phyloP scores from a whole-genome alignment of 2,888 invertebrate species.

The Vesta saturnalis region DNA sequence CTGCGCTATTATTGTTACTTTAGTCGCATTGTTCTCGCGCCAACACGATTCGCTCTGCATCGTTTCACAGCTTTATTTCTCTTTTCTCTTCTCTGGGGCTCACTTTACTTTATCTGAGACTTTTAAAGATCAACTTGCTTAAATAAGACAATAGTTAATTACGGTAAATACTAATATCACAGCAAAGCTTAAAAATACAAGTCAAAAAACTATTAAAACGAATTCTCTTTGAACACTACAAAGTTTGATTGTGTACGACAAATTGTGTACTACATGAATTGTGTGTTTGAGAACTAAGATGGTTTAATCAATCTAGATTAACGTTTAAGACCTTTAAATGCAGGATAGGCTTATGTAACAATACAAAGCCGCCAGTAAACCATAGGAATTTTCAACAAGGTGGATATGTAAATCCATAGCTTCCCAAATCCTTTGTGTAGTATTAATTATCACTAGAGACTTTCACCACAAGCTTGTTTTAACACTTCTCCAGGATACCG shows the following conservation, averaged over 20 bases:
- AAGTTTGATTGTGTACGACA: not conserved
- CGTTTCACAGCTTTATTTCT: conserved; percentile 42
- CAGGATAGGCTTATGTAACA: not conserved
- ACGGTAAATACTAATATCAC: not conserved
- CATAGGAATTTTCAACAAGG: conserved; percentile 20
- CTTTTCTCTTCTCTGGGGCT: conserved; percentile 33
- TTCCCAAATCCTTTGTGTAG: conserved; percentile 27
- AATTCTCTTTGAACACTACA: too few relatives aligned
- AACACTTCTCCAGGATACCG: too few relatives aligned
- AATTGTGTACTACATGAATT: not conserved
- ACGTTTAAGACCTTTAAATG: not conserved
- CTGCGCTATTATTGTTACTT: conserved; percentile 46
- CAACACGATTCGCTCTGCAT: conserved; percentile 46
- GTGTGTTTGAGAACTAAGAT: not conserved
- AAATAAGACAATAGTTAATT: conserved; percentile 25
- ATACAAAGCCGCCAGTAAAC: conserved; percentile 10
- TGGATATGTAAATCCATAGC: conserved; percentile 25
- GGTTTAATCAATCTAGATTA: too few relatives aligned
- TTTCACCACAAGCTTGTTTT: conserved; percentile 18
- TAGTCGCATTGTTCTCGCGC: conserved; percentile 46
- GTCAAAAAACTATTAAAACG: too few relatives aligned
- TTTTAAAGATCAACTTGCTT: conserved; percentile 17
- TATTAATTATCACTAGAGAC: conserved; percentile 25
- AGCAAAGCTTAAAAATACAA: too few relatives aligned
- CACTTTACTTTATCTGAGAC: conserved; percentile 35